phyloP scores from a whole-genome alignment of 2,797 vertebrate species.

The Sebastes oblongus region DNA sequence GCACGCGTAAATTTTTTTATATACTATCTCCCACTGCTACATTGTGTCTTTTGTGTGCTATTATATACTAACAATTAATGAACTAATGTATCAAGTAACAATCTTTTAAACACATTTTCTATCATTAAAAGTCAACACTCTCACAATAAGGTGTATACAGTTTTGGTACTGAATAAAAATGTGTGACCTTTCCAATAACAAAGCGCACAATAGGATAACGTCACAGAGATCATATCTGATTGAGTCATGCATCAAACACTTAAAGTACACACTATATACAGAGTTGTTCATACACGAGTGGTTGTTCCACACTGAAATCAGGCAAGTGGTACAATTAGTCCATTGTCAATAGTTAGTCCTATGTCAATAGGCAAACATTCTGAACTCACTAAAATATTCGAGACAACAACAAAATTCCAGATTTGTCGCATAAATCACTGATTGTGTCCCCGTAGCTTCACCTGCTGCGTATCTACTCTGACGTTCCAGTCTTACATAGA shows the following conservation, averaged over 20 bases:
- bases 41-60: too few species aligned
- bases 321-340: not conserved
- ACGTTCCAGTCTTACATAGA: not conserved
- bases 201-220: not conserved
- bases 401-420: not conserved
- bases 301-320: not conserved
- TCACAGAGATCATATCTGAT: too few species aligned
- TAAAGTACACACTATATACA: not conserved
- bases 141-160: not conserved
- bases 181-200: too few species aligned
- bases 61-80: too few species aligned
- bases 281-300: not conserved
- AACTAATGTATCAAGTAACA: too few species aligned
- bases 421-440: not conserved
- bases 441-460: not conserved
- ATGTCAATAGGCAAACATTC: not conserved
- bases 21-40: too few species aligned
- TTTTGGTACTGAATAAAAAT: fast-evolving
- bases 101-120: not conserved
- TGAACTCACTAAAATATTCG: not conserved
- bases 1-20: too few species aligned
- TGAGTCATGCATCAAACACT: not conserved
- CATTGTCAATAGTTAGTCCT: not conserved
- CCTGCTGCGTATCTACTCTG: not conserved
- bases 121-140: not conserved